A percentile compares a stretch with the other conserved stretches of the same genome.
These are phyloP conservation scores for Amyelois transitella DNA, from an alignment of 1,140 invertebrate species.

Conservation along the genomic window DNA sequence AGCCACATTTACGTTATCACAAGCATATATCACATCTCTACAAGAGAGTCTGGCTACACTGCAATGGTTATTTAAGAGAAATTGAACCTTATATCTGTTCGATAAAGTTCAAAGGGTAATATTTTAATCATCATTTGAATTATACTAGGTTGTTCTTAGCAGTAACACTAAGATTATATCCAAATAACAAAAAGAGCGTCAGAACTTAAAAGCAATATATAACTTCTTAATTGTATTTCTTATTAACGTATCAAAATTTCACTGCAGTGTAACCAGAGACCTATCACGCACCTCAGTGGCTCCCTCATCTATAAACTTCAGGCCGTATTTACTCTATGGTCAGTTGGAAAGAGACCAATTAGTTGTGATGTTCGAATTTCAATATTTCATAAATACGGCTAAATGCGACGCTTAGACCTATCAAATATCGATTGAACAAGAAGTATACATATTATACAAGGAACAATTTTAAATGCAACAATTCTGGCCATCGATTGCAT, in stretches of 20 bases:
- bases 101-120: too few relatives aligned
- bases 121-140: too few relatives aligned
- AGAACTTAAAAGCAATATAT: too few relatives aligned
- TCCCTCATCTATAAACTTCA: not conserved
- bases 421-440: constrained; percentile 35
- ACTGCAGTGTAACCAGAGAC: not conserved
- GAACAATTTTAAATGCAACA: constrained; percentile 57
- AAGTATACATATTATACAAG: constrained; percentile 25
- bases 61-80: not conserved
- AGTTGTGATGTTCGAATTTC: not conserved
- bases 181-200: too few relatives aligned
- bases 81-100: too few relatives aligned
- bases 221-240: too few relatives aligned
- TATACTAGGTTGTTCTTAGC: too few relatives aligned
- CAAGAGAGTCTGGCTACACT: not conserved
- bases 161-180: too few relatives aligned
- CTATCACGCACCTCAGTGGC: not conserved
- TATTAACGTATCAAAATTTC: too few relatives aligned
- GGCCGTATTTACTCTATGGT: not conserved
- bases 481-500: constrained; percentile 27
- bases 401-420: constrained; percentile 30
- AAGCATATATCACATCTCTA: not conserved
- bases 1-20: not conserved
- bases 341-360: constrained; percentile 2
- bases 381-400: not conserved